Evolutionary conservation across 2,888 invertebrate genomes (phyloP).

Genomic region (Agrochola lota): DNA sequence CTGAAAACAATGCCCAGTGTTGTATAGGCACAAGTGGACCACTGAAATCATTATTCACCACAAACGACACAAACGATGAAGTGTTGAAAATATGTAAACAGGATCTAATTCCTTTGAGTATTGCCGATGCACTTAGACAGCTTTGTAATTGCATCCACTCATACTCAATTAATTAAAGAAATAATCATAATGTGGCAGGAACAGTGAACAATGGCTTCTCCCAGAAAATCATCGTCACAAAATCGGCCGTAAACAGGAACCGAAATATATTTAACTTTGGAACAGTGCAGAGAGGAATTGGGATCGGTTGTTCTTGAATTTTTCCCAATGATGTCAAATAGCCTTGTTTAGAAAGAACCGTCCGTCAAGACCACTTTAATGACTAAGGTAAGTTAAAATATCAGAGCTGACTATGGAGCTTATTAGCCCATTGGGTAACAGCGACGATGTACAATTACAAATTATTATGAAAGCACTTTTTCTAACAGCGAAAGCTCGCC

Average conservation of each 20-base stretch:
- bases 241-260: background rate
- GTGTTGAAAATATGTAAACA: conserved; percentile 30
- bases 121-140: background rate
- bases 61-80: background rate
- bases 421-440: background rate
- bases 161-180: background rate
- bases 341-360: background rate
- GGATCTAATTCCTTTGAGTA: conserved; percentile 18
- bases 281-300: background rate
- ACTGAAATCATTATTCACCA: conserved; percentile 4
- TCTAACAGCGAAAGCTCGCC: conserved; percentile 34
- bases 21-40: conserved; percentile 15
- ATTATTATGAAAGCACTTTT: conserved; percentile 5
- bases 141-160: conserved; percentile 4
- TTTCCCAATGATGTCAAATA: background rate
- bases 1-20: conserved; percentile 44
- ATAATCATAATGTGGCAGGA: background rate
- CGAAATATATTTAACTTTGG: background rate
- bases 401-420: background rate
- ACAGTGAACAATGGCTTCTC: background rate
- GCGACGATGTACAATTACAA: background rate
- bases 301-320: background rate
- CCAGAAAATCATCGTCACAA: background rate
- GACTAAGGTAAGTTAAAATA: background rate
- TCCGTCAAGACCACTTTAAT: background rate